phyloP scores from a whole-genome alignment of 2,797 vertebrate species.

The Lophotriccus pileatus region DNA sequence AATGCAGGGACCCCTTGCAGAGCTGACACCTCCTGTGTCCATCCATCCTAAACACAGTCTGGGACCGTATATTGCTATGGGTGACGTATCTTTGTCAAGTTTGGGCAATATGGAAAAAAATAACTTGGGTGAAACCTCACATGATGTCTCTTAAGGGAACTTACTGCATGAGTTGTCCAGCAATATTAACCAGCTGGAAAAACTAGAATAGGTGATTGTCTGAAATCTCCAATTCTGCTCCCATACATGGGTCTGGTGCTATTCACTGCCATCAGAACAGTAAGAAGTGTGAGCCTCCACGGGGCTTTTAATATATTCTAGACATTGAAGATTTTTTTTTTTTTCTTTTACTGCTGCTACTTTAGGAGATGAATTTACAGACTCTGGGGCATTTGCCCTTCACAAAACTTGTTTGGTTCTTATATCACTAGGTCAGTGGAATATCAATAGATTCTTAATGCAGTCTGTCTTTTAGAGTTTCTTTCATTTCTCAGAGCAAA shows the following conservation, averaged over 20 bases:
- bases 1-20: neutral
- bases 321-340: neutral
- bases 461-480: conserved; percentile 33
- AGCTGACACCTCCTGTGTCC: neutral
- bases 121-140: neutral
- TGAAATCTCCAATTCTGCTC: neutral
- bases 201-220: neutral
- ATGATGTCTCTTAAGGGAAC: neutral
- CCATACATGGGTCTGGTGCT: neutral
- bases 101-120: neutral
- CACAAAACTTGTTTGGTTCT: conserved; percentile 43
- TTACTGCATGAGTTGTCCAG: neutral
- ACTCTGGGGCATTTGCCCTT: conserved; percentile 33
- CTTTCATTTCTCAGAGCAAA: conserved; percentile 48
- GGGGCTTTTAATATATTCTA: neutral
- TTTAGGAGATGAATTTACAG: conserved; percentile 27
- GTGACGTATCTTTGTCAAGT: neutral
- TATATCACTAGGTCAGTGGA: conserved; percentile 49
- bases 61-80: neutral
- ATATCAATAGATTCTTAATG: conserved; percentile 66
- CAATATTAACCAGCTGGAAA: neutral
- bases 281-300: neutral
- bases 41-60: neutral
- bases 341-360: neutral
- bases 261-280: neutral